These are phyloP conservation scores for Colistium nudipinnis DNA, from an alignment of 2,113 vertebrate genomes.

Conservation along the genomic window DNA sequence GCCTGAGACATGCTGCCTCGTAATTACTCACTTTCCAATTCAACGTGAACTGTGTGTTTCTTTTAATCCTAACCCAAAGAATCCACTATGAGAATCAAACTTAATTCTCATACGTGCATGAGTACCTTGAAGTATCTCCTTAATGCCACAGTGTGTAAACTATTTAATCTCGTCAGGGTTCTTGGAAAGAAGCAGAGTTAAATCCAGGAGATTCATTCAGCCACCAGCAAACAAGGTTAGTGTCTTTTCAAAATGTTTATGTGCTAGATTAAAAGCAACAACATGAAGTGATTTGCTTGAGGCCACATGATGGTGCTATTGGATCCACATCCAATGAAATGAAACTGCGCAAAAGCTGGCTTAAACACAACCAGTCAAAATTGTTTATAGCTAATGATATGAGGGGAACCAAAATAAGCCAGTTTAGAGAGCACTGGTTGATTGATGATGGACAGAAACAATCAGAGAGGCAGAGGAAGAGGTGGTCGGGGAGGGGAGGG, in stretches of 20 bases:
- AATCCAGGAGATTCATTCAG: conserved; percentile 53
- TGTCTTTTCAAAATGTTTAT: no score
- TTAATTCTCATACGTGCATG: neutral
- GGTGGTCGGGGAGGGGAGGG: no score
- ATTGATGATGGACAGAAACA: no score
- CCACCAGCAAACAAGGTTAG: no score
- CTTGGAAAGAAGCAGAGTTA: conserved; percentile 43
- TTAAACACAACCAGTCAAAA: no score
- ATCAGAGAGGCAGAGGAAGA: no score
- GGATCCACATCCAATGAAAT: neutral
- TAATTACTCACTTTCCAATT: neutral
- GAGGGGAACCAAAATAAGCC: no score
- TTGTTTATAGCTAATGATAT: no score
- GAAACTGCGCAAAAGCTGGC: no score
- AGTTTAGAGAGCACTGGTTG: no score
- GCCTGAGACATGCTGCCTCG: conserved; percentile 4
- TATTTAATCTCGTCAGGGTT: conserved; percentile 33
- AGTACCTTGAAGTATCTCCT: conserved; percentile 17
- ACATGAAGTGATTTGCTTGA: neutral
- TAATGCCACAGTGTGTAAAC: conserved; percentile 38
- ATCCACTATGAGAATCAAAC: no score
- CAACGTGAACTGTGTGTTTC: neutral
- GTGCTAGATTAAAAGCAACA: no score
- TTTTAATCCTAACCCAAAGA: neutral
- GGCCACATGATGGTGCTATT: neutral